phyloP scores from a whole-genome alignment of 1,140 invertebrate species.

The Chrysoperla carnea region DNA sequence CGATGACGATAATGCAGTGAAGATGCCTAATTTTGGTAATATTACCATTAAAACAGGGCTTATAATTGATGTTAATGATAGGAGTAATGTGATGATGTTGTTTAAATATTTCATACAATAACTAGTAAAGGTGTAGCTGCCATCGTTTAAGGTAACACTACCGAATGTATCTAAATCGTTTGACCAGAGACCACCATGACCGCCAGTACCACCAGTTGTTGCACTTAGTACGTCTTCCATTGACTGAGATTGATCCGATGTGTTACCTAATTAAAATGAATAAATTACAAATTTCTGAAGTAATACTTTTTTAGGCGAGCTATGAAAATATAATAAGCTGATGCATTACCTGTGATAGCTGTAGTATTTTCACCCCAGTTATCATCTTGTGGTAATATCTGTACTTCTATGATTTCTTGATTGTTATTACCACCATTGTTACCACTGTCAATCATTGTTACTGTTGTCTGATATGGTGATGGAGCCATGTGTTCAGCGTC shows the following conservation, averaged over 20 bases:
- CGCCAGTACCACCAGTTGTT: no score
- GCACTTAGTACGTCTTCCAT: constrained; percentile 67
- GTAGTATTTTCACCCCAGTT: constrained; percentile 98
- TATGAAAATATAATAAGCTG: no score
- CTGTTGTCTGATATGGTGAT: constrained; percentile 35
- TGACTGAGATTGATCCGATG: constrained; percentile 84
- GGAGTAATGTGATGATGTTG: constrained; percentile 51
- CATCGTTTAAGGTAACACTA: constrained; percentile 30
- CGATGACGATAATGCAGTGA: constrained; percentile 34
- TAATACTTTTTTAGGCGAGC: no score
- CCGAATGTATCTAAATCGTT: constrained; percentile 52
- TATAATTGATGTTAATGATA: constrained; percentile 69
- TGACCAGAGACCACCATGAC: constrained; percentile 30
- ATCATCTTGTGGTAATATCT: constrained; percentile 85
- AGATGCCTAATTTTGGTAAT: constrained; percentile 74
- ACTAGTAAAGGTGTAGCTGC: no score
- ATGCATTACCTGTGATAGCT: constrained; percentile 61
- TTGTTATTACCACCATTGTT: constrained; percentile 41
- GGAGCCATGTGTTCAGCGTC: constrained; percentile 37
- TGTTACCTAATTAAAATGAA: constrained; percentile 33
- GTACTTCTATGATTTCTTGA: constrained; percentile 63
- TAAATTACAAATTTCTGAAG: no score
- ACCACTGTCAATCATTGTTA: constrained; percentile 38
- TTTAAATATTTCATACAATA: constrained; percentile 59
- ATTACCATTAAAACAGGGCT: constrained; percentile 88